Evolutionary conservation across 2,113 vertebrate genomes (phyloP).

Genomic region (Strix aluco): DNA sequence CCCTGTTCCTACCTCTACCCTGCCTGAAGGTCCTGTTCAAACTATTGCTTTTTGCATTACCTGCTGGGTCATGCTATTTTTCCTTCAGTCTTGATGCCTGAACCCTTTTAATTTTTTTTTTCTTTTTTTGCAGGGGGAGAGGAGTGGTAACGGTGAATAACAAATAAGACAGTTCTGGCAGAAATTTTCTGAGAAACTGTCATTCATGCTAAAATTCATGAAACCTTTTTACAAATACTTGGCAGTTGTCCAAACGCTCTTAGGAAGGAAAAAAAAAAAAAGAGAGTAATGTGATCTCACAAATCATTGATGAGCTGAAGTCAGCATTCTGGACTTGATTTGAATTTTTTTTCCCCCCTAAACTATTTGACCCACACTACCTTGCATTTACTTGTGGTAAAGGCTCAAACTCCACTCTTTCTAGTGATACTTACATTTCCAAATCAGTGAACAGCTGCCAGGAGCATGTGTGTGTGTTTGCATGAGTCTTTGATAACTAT

Average conservation of each 20-base stretch:
- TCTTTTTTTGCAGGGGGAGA: not conserved
- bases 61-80: not conserved
- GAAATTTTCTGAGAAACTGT: not conserved
- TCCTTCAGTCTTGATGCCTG: not conserved
- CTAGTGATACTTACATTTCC: not conserved
- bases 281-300: not conserved
- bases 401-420: not conserved
- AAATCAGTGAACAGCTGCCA: not conserved
- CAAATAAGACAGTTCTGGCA: not conserved
- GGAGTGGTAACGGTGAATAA: not conserved
- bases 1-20: fast-evolving
- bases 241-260: not conserved
- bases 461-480: not conserved
- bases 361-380: not conserved
- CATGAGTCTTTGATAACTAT: not conserved
- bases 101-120: not conserved
- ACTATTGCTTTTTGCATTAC: not conserved
- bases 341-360: not conserved
- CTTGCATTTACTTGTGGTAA: not conserved
- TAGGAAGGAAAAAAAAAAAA: not conserved
- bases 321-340: not conserved
- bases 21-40: not conserved
- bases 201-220: not conserved
- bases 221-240: not conserved
- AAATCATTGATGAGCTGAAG: not conserved